phyloP scores from a whole-genome alignment of 2,888 invertebrate genomes.

The Parnassius smintheus region DNA sequence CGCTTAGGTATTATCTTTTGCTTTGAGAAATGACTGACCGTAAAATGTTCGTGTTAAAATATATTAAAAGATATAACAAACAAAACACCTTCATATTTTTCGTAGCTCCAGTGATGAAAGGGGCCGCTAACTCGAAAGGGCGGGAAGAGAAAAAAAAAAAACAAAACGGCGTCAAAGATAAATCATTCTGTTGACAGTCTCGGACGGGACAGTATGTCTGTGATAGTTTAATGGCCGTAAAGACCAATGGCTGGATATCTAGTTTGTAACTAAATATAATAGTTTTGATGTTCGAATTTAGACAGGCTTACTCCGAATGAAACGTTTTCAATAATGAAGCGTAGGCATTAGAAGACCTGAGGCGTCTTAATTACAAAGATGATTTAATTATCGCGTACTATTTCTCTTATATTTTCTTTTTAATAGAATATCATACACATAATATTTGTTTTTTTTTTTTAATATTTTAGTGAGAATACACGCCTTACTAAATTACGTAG shows the following conservation, averaged over 20 bases:
- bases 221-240: constrained; percentile 25
- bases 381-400: no score
- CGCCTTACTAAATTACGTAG: no score
- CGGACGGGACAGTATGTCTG: constrained; percentile 27
- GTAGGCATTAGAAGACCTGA: no score
- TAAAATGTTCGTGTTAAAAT: constrained; percentile 14
- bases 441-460: no score
- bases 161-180: constrained; percentile 34
- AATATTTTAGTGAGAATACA: no score
- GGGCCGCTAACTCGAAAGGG: constrained; percentile 41
- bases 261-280: constrained; percentile 4
- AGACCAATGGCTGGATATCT: constrained; percentile 11
- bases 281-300: neutral
- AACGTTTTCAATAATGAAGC: no score
- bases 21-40: constrained; percentile 1
- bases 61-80: constrained; percentile 9
- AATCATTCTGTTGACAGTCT: constrained; percentile 45
- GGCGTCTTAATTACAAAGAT: no score
- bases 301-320: neutral
- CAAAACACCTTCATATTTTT: constrained; percentile 16
- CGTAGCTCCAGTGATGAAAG: constrained; percentile 28
- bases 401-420: no score
- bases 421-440: no score
- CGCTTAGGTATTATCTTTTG: no score
- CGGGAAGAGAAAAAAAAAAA: constrained; percentile 35